Percentiles rank a stretch among this genome's conserved stretches.
phyloP scores from a whole-genome alignment of 2,113 vertebrate genomes.

The Xyliphius kryptos region DNA sequence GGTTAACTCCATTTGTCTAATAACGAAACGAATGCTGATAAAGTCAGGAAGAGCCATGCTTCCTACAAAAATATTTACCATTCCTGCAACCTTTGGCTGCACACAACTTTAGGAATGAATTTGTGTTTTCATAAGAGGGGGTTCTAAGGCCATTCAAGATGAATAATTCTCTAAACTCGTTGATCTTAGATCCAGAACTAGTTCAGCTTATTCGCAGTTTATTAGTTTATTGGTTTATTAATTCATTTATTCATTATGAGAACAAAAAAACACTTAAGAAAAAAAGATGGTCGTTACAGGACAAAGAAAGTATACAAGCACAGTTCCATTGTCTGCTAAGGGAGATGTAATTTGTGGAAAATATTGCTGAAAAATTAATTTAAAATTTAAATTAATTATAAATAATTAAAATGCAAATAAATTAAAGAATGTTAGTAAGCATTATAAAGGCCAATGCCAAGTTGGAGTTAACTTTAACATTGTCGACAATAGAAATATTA shows the following conservation, averaged over 20 bases:
- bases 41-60: conserved; percentile 70
- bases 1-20: conserved; percentile 42
- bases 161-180: conserved; percentile 62
- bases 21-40: conserved; percentile 62
- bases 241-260: conserved; percentile 61
- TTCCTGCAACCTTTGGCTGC: conserved; percentile 70
- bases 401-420: no score
- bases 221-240: no score
- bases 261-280: conserved; percentile 56
- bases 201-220: conserved; percentile 69
- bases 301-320: no score
- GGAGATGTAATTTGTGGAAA: no score
- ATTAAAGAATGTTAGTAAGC: no score
- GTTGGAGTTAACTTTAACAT: no score
- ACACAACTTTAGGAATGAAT: conserved; percentile 70
- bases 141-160: conserved; percentile 59
- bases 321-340: no score
- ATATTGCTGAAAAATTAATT: no score
- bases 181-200: conserved; percentile 44
- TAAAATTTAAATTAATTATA: no score
- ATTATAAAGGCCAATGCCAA: no score
- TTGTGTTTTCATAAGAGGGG: conserved; percentile 72
- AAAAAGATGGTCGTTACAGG: conserved; percentile 54
- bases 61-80: conserved; percentile 77
- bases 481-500: no score